Evolutionary conservation across 2,797 vertebrate species (phyloP), one percentile per base, ranked within the genome.

Genomic region (Psittacula echo): DNA sequence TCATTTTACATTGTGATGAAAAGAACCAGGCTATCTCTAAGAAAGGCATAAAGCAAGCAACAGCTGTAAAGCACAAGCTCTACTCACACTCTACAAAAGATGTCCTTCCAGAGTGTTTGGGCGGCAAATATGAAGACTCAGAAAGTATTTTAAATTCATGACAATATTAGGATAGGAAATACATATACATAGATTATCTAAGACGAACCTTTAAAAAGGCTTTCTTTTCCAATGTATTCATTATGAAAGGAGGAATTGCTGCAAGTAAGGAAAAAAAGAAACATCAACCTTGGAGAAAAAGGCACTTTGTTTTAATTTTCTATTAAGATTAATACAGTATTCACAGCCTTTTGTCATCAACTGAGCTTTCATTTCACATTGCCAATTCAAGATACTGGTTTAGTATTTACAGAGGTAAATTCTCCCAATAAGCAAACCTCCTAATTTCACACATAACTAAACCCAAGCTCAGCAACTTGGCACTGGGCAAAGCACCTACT

Each of bases 181-280:
- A 32, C 5, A 45, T 1, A 12, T 26, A 72, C 32, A 30, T 8
- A 61, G 66, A 64, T 89, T 68, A 94, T 66, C 48, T 23, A 32
- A 47, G 61, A 73, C 96, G 96, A 98, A 99, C 99, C 99, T 98
- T 99, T 93, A 99, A 96, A 96, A 99, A 99, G 61, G 99, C 99
- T 97, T 98, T 99, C 98, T 99, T 99, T 96, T 99, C 99, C 98
- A 99, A 95, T 23, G 98, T 96, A 93, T 99, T 99, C 99, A 99
- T 99, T 96, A 99, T 98, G 97, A 99, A 99, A 0, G 99, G 99
- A 51, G 99, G 99, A 93, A 99, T 99, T 34, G 95, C 97, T 97
- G 93, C 13, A 95, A 95, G 44, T 9, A 23, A 85, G 14, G 51
- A 16, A 15, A 66, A 75, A 74, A 30, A 13, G 27, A 39, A 30